Base-by-base conservation (phyloP, 2,888 invertebrate species). In the Drosophila atripex region DNA sequence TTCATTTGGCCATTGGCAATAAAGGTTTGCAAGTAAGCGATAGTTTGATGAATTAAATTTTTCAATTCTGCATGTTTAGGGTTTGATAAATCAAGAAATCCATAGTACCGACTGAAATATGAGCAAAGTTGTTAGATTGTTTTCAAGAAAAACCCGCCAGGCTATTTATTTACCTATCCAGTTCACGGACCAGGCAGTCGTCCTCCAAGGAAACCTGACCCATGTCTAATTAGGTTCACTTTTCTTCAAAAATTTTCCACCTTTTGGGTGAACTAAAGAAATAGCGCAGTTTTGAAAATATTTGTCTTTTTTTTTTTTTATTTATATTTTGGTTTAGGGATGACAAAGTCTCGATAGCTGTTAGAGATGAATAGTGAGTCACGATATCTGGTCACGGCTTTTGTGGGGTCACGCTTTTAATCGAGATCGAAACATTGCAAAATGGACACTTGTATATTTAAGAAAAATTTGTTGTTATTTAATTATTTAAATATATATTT, bases 1-100 rank as follows among this genome's bases (percentile, higher is more conserved):
- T 47, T 35, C 14, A 30, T 7, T 23, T 57, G 28, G 0, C 60
- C 59, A 92, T 96, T 96, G 18, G 96, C 94, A 79, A 97, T 93
- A 94, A 97, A 96, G 73, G 95, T 94, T 90, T 97, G 97, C 80
- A 97, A 92, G 91, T 96, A 96, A 88, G 95, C 96, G 60, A 97
- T 95, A 64, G 97, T 97, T 93, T 95, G 96, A 61, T 96, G 94
- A 35, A 98, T 95, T 74, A 98, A 93, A 49, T 94, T 94, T 89
- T 96, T 95, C 78, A 97, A 96, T 88, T 95, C 94, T 12, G 94
- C 93, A 93, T 97, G 96, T 91, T 97, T 97, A 51, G 95, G 93
- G 61, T 94, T 94, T 86, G 95, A 95, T 49, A 98, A 92, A 89
- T 97, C 95, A 70, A 98, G 92, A 90, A 97, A 97, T 45, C 98